Evolutionary conservation across 1,140 invertebrate species (phyloP).

Genomic region (Leptopilina boulardi): DNA sequence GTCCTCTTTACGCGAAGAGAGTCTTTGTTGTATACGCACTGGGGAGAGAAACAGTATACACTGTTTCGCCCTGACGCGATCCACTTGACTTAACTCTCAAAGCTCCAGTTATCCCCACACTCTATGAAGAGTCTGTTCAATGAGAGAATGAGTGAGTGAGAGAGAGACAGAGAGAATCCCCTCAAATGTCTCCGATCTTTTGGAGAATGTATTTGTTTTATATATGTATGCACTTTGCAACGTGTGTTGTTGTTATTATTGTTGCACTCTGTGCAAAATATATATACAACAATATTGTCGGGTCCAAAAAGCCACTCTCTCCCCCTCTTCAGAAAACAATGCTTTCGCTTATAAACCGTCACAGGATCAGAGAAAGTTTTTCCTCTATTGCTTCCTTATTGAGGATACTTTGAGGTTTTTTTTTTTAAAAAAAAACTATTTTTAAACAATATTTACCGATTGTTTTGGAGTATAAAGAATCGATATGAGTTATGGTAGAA

Average conservation of each 20-base stretch:
- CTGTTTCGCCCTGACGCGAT: slow-evolving; percentile 67
- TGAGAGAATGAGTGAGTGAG: too few relatives aligned
- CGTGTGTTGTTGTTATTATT: too few relatives aligned
- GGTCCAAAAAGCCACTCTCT: neutral
- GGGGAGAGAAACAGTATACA: slow-evolving; percentile 64
- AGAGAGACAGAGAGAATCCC: slow-evolving; percentile 48
- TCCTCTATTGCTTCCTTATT: neutral
- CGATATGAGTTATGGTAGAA: too few relatives aligned
- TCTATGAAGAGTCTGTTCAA: slow-evolving; percentile 32
- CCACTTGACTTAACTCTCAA: slow-evolving; percentile 70
- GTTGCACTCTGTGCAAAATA: neutral
- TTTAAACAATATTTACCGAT: too few relatives aligned
- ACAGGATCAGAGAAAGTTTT: slow-evolving; percentile 1
- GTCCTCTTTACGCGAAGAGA: slow-evolving; percentile 18
- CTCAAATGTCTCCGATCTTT: slow-evolving; percentile 27
- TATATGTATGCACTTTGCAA: neutral
- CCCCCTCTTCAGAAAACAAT: neutral
- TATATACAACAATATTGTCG: neutral
- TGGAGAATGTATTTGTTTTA: slow-evolving; percentile 5
- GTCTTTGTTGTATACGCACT: slow-evolving; percentile 55
- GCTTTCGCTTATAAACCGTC: neutral
- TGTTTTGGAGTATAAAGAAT: too few relatives aligned
- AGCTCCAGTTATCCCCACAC: slow-evolving; percentile 72
- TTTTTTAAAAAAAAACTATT: neutral
- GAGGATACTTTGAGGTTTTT: neutral